phyloP scores from a whole-genome alignment of 2,797 vertebrate species.

The Peromyscus aztecus region DNA sequence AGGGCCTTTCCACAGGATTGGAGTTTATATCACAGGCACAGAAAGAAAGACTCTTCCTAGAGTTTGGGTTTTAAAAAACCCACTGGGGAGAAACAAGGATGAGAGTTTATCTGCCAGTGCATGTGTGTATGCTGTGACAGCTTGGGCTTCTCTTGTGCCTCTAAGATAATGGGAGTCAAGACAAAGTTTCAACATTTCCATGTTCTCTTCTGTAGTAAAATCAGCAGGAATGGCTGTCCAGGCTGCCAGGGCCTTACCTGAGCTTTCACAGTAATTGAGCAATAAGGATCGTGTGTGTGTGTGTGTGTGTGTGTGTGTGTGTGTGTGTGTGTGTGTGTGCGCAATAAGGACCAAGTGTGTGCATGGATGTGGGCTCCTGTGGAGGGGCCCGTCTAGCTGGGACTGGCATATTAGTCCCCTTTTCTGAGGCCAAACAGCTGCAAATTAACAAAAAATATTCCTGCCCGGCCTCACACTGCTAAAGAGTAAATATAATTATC shows the following conservation, averaged over 20 bases:
- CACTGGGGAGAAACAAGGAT: not conserved
- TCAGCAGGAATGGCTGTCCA: not conserved
- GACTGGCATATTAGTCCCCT: not conserved
- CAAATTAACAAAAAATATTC: slow-evolving; percentile 80
- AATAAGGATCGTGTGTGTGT: not conserved
- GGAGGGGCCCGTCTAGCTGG: not conserved
- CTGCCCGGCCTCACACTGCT: slow-evolving; percentile 71
- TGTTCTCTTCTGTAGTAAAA: slow-evolving; percentile 53
- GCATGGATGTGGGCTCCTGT: no score
- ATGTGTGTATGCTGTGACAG: not conserved
- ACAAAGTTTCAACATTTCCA: slow-evolving; percentile 11
- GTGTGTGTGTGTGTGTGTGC: rapidly evolving
- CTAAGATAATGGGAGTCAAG: slow-evolving; percentile 40
- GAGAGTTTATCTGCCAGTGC: not conserved
- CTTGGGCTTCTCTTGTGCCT: not conserved
- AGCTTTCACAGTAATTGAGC: not conserved
- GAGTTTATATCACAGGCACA: not conserved
- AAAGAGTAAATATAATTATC: slow-evolving; percentile 83
- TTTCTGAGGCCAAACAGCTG: slow-evolving; percentile 69
- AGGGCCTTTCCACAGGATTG: not conserved
- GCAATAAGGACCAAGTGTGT: no score
- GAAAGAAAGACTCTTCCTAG: not conserved
- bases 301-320: not conserved
- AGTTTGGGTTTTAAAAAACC: slow-evolving; percentile 14
- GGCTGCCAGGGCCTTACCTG: not conserved